Evolutionary conservation across 2,888 invertebrate species (phyloP), one percentile per base, ranked within the genome.

Genomic region (Polia nebulosa): DNA sequence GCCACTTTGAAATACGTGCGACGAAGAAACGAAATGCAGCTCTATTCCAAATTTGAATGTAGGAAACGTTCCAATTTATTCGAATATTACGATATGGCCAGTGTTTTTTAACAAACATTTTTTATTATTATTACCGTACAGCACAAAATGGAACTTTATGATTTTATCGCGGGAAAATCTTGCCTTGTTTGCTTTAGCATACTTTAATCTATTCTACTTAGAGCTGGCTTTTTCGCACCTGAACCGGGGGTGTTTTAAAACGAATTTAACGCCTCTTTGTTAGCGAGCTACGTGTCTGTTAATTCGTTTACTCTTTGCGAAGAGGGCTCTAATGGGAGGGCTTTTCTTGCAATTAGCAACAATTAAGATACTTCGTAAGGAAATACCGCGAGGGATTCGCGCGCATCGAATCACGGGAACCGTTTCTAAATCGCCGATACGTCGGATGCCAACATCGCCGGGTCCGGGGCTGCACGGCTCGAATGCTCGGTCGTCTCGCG

Each of bases 261-360:
- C 87, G 90, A 93, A 94, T 94, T 94, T 93, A 91, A 91, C 92
- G 88, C 89, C 88, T 89, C 91, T 90, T 88, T 87, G 90, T 89
- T 89, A 88, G 86, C 83, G 86, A 88, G 87, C 87, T 89, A 90
- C 93, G 92, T 90, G 91, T 91, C 93, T 91, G 93, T 92, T 94
- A 94, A 94, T 94, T 94, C 93, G 93, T 94, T 95, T 94, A 94
- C 92, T 93, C 94, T 93, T 92, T 89, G 91, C 91, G 83, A 86
- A 85, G 87, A 87, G 87, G 85, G 87, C 88, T 86, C 91, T 94
- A 93, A 94, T 93, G 90, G 93, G 91, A 88, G 86, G 89, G 92
- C 92, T 94, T 93, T 93, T 91, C 94, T 93, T 89, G 89, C 94
- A 94, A 94, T 95, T 95, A 94, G 91, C 92, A 90, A 85, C 93